Evolutionary conservation across 2,888 invertebrate genomes (phyloP), one percentile per base, ranked within the genome.

Genomic region (Drepana falcataria): DNA sequence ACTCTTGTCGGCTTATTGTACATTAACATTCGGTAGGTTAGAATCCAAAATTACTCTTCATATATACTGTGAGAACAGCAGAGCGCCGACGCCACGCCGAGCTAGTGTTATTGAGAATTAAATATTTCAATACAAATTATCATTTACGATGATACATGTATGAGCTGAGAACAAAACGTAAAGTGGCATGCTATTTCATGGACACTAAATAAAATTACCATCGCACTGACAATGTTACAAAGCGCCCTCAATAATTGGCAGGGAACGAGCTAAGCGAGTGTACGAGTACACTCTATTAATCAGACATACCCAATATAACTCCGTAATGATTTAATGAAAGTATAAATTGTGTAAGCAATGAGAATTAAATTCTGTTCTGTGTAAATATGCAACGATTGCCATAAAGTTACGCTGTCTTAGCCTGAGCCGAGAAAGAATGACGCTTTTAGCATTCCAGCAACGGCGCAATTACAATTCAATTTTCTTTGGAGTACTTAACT

Each of bases 131-230:
- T 78, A 77, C 77, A 78, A 81, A 79, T 81, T 79, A 84, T 71
- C 65, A 68, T 70, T 70, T 60, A 69, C 66, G 69, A 59, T 48
- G 69, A 60, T 48, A 52, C 56, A 53, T 54, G 57, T 55, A 37
- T 21, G 66, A 66, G 60, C 64, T 60, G 65, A 65, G 74, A 77
- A 78, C 77, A 81, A 83, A 78, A 83, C 73, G 75, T 73, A 49
- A 71, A 66, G 63, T 66, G 69, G 76, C 78, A 78, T 85, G 81
- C 82, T 88, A 90, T 89, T 90, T 88, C 87, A 90, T 74, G 87
- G 85, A 56, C 80, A 82, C 81, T 90, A 89, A 89, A 90, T 85
- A 89, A 90, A 91, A 90, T 91, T 89, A 85, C 74, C 87, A 81
- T 73, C 79, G 68, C 74, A 70, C 79, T 76, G 85, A 81, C 88